Base-by-base conservation (phyloP, 2,113 vertebrate genomes). In the Crotalus viridis region DNA sequence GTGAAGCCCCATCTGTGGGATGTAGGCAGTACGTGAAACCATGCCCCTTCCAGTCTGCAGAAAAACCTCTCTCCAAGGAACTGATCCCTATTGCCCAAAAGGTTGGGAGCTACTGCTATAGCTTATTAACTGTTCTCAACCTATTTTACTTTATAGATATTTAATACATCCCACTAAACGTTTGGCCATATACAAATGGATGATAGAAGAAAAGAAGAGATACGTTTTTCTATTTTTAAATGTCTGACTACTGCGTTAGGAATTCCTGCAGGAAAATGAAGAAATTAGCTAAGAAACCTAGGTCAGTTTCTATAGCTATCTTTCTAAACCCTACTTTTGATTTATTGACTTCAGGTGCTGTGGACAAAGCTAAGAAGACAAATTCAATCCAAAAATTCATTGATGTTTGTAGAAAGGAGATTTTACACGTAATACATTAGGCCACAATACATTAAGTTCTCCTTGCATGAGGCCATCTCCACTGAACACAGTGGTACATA, bases 281-380 rank as follows among this genome's bases (percentile, higher is more conserved):
- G 17, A 26, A 46, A 19, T 90, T 26, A 12, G 55, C 17, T 21
- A 51, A 64, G 12, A n/a, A 64, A n/a, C 28, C 61, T 64, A n/a
- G 10, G 26, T 64, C 61, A 64, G 28, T 4, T 95, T 95, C 61
- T 64, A 69, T 69, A 69, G 96, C 95, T 95, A 97, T 74, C 93
- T 91, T 93, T 96, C 96, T 97, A 95, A 55, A 22, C 93, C 89
- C 94, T 43, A 19, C 93, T 90, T 95, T 93, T 94, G 93, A 94
- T 95, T 94, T 94, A 92, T 93, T 95, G 91, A 91, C 93, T 96
- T 94, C 74, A 43, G 74, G 74, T 39, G 17, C 17, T 81, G 15
- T 81, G 33, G 6, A 81, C 69, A 81, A 81, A 81, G 69, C 54
- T 59, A 90, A 52, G 5, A 26, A 86, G 55, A 59, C 57, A 59